These are phyloP conservation scores for Pegea sp. DNA, from an alignment of 23 tunicate genomes.

Conservation along the genomic window DNA sequence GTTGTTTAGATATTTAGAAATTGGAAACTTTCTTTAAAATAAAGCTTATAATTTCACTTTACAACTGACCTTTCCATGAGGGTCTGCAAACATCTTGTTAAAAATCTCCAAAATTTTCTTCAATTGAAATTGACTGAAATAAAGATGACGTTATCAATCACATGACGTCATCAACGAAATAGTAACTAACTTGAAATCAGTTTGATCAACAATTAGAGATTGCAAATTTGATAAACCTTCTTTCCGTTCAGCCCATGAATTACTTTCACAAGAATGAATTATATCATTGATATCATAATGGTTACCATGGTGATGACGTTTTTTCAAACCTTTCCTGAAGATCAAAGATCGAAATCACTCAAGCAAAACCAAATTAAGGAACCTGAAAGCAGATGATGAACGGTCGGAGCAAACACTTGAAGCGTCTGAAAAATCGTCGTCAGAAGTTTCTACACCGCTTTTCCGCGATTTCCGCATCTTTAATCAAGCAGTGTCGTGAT, in stretches of 20 bases:
- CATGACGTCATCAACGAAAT: too few species aligned
- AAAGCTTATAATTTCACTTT: background rate
- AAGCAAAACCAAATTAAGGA: background rate
- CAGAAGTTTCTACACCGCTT: constrained; percentile 1
- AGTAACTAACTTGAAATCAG: constrained; percentile 41
- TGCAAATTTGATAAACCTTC: constrained; percentile 68
- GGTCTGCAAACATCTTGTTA: constrained; percentile 91
- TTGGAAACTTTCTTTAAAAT: too few species aligned
- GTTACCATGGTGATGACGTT: constrained; percentile 13
- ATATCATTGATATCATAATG: constrained; percentile 68
- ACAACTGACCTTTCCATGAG: constrained; percentile 68
- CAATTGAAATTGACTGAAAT: constrained; percentile 63
- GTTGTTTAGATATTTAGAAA: background rate
- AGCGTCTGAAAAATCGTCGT: constrained; percentile 85
- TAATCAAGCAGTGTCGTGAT: background rate
- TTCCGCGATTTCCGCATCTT: background rate
- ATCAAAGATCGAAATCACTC: background rate
- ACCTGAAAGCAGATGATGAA: constrained; percentile 30
- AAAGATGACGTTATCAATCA: too few species aligned
- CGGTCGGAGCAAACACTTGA: constrained; percentile 88
- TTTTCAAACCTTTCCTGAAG: constrained; percentile 42
- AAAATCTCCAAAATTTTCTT: constrained; percentile 78
- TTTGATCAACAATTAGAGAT: constrained; percentile 19
- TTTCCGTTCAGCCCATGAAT: constrained; percentile 67
- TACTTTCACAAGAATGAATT: constrained; percentile 48